phyloP scores from a whole-genome alignment of 2,113 vertebrate species.

The Rynchops niger region DNA sequence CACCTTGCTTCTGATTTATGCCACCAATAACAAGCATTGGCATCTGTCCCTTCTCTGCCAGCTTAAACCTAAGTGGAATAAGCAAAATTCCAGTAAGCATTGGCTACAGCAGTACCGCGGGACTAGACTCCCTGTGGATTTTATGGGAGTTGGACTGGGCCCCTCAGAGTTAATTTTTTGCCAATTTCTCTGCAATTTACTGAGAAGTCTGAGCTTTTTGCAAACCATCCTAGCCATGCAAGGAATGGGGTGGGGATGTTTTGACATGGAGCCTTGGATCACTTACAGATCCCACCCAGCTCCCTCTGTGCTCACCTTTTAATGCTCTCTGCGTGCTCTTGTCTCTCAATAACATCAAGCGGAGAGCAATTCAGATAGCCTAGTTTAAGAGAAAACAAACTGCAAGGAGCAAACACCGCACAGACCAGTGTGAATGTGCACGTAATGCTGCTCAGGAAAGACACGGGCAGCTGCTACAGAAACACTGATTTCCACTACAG shows the following conservation, averaged over 20 bases:
- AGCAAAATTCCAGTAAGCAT: not conserved
- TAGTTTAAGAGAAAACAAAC: not conserved
- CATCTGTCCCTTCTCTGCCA: not conserved
- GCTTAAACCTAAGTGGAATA: not conserved
- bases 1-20: not conserved
- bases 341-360: not conserved
- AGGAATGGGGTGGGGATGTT: constrained; percentile 41
- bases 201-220: not conserved
- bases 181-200: not conserved
- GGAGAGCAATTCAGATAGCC: not conserved
- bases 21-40: not conserved
- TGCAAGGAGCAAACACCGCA: not conserved
- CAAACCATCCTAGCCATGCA: not conserved
- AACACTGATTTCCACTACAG: not conserved
- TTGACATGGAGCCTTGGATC: not conserved
- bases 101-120: not conserved
- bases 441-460: not conserved
- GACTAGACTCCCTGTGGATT: not conserved
- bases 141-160: not conserved
- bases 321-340: not conserved
- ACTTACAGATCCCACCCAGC: not conserved
- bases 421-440: not conserved
- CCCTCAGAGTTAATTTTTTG: not conserved
- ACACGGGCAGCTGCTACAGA: not conserved
- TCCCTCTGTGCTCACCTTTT: not conserved